Evolutionary conservation across 2,888 invertebrate species (phyloP), one percentile per base, ranked within the genome.

Genomic region (Andrena camellia): DNA sequence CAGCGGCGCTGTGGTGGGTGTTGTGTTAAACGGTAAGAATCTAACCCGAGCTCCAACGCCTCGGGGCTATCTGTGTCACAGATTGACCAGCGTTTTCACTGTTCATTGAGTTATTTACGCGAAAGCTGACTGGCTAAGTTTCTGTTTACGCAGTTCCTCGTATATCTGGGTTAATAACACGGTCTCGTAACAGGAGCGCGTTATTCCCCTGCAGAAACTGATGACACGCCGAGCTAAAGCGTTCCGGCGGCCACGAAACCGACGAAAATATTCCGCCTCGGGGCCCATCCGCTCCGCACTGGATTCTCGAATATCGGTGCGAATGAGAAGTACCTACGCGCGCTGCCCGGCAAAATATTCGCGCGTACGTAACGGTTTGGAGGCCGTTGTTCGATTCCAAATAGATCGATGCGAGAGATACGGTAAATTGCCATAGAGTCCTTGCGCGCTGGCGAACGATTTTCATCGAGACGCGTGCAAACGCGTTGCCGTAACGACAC

Each of bases 1-100:
- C 1, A 94, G 94, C 17, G 96, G 96, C 4, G 95, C 96, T 78
- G 94, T 97, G 33, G 92, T 96, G 2, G 96, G 96, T 1, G 95
- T 95, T n/a, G 92, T 94, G 81, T 93, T 96, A 75, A 96, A 94
- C 88, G 96, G 95, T 87, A 69, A 87, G 83, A 48, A 57, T 57
- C 50, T 50, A 10, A 66, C 26, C 17, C 31, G 8, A 29, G 6
- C 17, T 1, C 8, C 26, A 10, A 13, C 2, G 17, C 2, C 48
- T 13, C n/a, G 10, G 63, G 8, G 17, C n/a, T 59, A 59, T 20
- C 10, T 29, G n/a, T 33, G 10, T 10, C 50, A n/a, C 20, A 42
- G 31, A 23, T 63, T n/a, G 10, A 10, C 1, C 33, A 52, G 23
- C 48, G 23, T 67, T 60, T 66, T 66, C 48, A 33, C 2, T 31